phyloP scores from a whole-genome alignment of 1,140 invertebrate species.

The Listronotus oregonensis region DNA sequence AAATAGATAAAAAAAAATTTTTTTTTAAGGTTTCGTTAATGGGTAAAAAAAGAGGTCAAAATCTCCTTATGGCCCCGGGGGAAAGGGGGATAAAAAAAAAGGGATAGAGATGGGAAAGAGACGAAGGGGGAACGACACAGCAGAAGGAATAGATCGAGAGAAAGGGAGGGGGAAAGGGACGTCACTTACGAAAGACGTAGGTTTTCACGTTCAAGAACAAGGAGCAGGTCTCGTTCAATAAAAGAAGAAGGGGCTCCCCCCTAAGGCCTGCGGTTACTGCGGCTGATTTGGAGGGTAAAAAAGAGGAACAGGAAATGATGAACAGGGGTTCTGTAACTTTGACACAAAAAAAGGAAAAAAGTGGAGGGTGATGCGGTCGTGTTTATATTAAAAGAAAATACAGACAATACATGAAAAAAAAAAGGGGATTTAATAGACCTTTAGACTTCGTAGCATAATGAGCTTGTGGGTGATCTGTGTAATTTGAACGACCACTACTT shows the following conservation, averaged over 20 bases:
- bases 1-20: conserved; percentile 17
- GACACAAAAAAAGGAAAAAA: conserved; percentile 95
- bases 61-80: conserved; percentile 44
- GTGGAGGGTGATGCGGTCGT: conserved; percentile 92
- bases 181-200: conserved; percentile 57
- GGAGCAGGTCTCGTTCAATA: conserved; percentile 57
- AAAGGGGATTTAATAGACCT: conserved; percentile 98
- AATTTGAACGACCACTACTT: conserved; percentile 44
- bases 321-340: conserved; percentile 97
- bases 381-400: conserved; percentile 97
- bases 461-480: conserved; percentile 14
- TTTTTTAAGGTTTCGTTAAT: conserved; percentile 40
- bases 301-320: conserved; percentile 96
- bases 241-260: conserved; percentile 58
- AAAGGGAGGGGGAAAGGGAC: conserved; percentile 57
- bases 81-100: conserved; percentile 55
- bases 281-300: conserved; percentile 79
- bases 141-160: conserved; percentile 61
- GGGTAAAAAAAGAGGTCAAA: conserved; percentile 54
- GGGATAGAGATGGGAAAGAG: conserved; percentile 58
- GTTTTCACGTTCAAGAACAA: conserved; percentile 60
- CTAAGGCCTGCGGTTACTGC: conserved; percentile 65
- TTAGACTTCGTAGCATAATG: conserved; percentile 88
- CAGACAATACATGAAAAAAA: conserved; percentile 99
- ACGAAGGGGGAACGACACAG: conserved; percentile 60